Evolutionary conservation across 2,797 vertebrate species (phyloP).

Genomic region (Cetoscarus ocellatus): DNA sequence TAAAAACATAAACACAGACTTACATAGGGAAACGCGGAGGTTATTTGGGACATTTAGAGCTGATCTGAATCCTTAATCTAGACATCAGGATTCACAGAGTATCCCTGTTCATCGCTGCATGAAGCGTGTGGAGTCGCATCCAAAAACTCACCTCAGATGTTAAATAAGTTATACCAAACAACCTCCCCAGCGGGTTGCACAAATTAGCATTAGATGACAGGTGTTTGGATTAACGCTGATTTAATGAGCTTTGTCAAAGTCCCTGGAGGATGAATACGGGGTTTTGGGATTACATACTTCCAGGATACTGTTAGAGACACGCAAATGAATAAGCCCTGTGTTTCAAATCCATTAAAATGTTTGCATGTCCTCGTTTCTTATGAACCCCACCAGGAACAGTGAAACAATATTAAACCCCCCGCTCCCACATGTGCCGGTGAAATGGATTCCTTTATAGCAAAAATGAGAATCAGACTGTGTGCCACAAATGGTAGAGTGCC

Average conservation of each 20-base stretch:
- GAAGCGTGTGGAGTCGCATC: conserved; percentile 7
- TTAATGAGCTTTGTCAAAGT: conserved; percentile 66
- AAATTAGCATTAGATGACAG: conserved; percentile 75
- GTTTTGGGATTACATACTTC: conserved; percentile 65
- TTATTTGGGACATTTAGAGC: conserved; percentile 45
- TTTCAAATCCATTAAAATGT: conserved; percentile 57
- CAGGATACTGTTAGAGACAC: conserved; percentile 53
- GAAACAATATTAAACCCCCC: conserved; percentile 4
- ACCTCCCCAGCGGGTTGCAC: conserved; percentile 42
- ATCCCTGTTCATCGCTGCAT: conserved; percentile 14
- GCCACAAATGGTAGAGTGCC: neutral
- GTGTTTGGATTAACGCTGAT: conserved; percentile 73
- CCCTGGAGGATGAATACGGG: conserved; percentile 58
- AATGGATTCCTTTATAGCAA: conserved; percentile 15
- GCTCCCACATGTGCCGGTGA: conserved; percentile 15
- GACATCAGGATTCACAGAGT: conserved; percentile 22
- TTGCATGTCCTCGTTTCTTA: conserved; percentile 30
- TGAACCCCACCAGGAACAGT: conserved; percentile 22
- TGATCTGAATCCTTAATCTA: conserved; percentile 32
- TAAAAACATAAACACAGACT: conserved; percentile 40
- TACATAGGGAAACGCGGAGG: conserved; percentile 28
- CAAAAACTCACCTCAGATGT: conserved; percentile 34
- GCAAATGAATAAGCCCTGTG: conserved; percentile 45
- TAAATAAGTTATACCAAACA: conserved; percentile 57
- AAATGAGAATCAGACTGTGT: conserved; percentile 3